These are phyloP conservation scores for Menidia menidia DNA, from an alignment of 2,797 vertebrate species.

Conservation along the genomic window DNA sequence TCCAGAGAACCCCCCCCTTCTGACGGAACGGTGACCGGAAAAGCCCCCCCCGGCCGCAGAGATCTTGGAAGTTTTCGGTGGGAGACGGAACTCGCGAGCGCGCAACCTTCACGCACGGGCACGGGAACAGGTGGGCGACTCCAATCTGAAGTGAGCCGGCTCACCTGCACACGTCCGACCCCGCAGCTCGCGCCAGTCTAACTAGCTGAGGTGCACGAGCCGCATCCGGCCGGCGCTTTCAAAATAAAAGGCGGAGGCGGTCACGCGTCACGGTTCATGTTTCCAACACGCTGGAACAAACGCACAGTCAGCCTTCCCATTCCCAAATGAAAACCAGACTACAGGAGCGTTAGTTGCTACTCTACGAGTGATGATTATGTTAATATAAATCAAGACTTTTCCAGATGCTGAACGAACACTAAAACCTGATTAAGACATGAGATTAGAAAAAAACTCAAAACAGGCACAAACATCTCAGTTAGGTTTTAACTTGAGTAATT, in stretches of 20 bases:
- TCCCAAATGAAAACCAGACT: too few relatives aligned
- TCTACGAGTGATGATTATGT: too few relatives aligned
- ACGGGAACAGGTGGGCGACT: conserved; percentile 35
- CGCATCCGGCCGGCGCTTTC: conserved; percentile 7
- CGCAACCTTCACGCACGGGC: neutral
- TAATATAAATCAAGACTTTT: too few relatives aligned
- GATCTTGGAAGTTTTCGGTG: neutral
- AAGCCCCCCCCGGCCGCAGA: neutral
- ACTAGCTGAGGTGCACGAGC: fast-evolving
- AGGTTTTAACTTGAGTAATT: too few relatives aligned
- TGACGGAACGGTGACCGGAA: neutral
- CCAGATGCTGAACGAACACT: too few relatives aligned
- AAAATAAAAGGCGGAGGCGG: conserved; percentile 52
- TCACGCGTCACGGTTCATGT: too few relatives aligned
- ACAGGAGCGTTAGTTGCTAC: too few relatives aligned
- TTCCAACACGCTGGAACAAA: too few relatives aligned
- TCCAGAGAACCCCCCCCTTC: conserved; percentile 41
- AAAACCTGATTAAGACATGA: too few relatives aligned
- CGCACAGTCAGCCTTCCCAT: too few relatives aligned
- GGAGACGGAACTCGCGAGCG: neutral
- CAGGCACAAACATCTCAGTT: too few relatives aligned
- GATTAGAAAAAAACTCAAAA: too few relatives aligned
- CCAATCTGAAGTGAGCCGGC: conserved; percentile 51
- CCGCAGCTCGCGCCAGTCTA: conserved; percentile 6
- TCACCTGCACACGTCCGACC: conserved; percentile 46